Evolutionary conservation across 92 coral and sea anemone genomes (phyloP), one percentile per base, ranked within the genome.

Genomic region (Montipora capitata): DNA sequence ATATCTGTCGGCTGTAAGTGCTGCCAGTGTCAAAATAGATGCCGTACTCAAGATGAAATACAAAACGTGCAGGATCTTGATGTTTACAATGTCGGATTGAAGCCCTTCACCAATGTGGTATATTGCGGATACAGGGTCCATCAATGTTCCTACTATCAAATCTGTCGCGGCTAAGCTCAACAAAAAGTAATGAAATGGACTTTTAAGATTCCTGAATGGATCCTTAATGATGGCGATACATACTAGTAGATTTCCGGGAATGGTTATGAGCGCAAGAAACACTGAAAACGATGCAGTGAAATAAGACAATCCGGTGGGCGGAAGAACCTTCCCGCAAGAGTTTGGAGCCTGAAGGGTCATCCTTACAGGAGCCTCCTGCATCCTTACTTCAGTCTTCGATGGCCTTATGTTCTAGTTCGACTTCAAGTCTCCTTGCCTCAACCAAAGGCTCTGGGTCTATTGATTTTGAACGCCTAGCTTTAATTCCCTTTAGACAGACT

Each of bases 1-100:
- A 72, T 95, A 97, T 64, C 99, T 91, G 64, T 97, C 99, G 13
- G 80, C 78, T 10, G 99, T 86, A 40, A 97, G 92, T 7, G 95
- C 93, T 0, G 94, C 96, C 18, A 97, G 85, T 17, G 90, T 95
- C 51, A 95, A 77, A 57, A 95, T 87, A 16, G 98, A 97, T 2
- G 99, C 99, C 7, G 99, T 96, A 40, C 92, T 84, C 5, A 93
- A 74, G 69, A 95, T 93, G 5, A 96, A 93, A 74, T 94, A 95
- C 35, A 89, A 42, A 1, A 92, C 82, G 45, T 96, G 98, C 14
- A 93, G 74, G 10, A 92, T 82, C 65, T 91, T 78, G 66, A 91
- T 89, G 39, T 89, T 85, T 6, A 95, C 94, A 18, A 92, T 71
- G 54, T 85, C 52, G 1, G 89, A 71, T 58, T 85, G 87, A 39